Evolutionary conservation across 2,888 invertebrate genomes (phyloP), one percentile per base, ranked within the genome.

Genomic region (Luperina testacea): DNA sequence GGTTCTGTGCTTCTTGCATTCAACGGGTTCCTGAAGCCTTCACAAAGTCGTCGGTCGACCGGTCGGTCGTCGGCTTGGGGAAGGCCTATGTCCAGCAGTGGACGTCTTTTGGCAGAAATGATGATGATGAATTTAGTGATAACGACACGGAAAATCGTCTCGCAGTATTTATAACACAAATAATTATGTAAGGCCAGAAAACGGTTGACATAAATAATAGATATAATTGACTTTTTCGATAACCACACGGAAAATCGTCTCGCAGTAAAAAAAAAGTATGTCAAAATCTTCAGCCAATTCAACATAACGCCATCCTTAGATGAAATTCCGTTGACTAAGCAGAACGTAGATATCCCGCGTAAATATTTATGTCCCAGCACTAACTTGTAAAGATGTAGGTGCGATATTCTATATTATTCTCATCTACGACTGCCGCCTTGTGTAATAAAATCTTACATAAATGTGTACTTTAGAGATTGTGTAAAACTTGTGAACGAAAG

Each of bases 271-370:
- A 38, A 5, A 38, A 7, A 48, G 13, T 13, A 48, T 48, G 48
- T 13, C 13, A 4, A 48, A 48, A 7, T 20, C 20, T 63, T 64
- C 4, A 38, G 5, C 20, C 38, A 24, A 38, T 11, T 38, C 20
- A 4, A 38, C 72, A 83, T 78, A 72, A 78, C 27, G 59, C 53
- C 84, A 45, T 75, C 72, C 84, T 45, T 24, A 51, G 38, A 86
- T 83, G 72, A 83, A 83, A 84, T 83, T 84, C 75, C 72, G 61
- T 86, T 78, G 84, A 83, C 84, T 75, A 70, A 84, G 79, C 83
- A 86, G 53, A 72, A 84, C 45, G 83, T 42, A 72, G 74, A 74
- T 69, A 72, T 78, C 5, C 42, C 48, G 27, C 65, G 64, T 78
- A 72, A 84, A 86, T 78, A 78, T 84, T 75, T 83, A 82, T 77